These are phyloP conservation scores for Dusona sp. DNA, from an alignment of 2,888 invertebrate species.

Conservation along the genomic window DNA sequence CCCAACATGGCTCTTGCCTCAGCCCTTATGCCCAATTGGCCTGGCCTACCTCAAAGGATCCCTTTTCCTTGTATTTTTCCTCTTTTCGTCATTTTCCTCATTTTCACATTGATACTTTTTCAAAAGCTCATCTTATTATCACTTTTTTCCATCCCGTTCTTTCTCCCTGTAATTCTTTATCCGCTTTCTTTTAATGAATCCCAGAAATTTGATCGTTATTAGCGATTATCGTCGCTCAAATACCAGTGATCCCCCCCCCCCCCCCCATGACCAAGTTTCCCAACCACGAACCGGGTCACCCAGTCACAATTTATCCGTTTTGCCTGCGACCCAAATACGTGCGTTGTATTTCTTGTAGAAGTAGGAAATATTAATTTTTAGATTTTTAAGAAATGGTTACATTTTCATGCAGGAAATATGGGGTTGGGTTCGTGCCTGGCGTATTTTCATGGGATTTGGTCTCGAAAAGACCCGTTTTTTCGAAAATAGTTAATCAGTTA, in stretches of 20 bases:
- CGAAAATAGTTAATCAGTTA: neutral
- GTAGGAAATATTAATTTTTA: neutral
- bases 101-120: neutral
- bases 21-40: conserved; percentile 71
- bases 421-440: neutral
- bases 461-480: neutral
- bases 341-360: neutral
- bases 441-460: neutral
- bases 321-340: neutral
- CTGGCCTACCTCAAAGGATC: conserved; percentile 77
- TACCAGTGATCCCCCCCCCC: conserved; percentile 61
- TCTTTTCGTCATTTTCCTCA: conserved; percentile 43
- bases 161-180: conserved; percentile 11
- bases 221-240: conserved; percentile 31
- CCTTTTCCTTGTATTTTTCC: conserved; percentile 1
- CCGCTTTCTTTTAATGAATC: conserved; percentile 1
- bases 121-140: neutral
- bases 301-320: conserved; percentile 49
- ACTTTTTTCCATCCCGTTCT: neutral
- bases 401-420: neutral
- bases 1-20: conserved; percentile 76
- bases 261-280: conserved; percentile 68
- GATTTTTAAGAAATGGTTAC: neutral
- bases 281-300: conserved; percentile 71
- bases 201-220: conserved; percentile 58